phyloP scores from a whole-genome alignment of 2,797 vertebrate species.

The Pangasius larnaudii region DNA sequence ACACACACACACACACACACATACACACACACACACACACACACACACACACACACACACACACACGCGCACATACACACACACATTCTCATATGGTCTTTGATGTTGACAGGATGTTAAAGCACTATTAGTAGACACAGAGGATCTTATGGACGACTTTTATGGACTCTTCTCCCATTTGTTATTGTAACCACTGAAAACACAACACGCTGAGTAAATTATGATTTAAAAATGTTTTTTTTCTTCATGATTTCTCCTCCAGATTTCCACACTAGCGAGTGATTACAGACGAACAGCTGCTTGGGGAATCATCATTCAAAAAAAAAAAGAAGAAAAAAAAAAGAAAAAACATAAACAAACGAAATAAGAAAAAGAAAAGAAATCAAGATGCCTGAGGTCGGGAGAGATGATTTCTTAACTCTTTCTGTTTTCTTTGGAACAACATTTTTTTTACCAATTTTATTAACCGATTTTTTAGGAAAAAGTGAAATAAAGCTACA shows the following conservation, averaged over 20 bases:
- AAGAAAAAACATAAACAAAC: not conserved
- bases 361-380: not conserved
- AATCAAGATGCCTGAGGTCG: not conserved
- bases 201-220: slow-evolving; percentile 62
- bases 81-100: slow-evolving; percentile 53
- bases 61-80: slow-evolving; percentile 43
- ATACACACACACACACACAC: slow-evolving; percentile 25
- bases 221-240: slow-evolving; percentile 68
- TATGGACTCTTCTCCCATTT: slow-evolving; percentile 60
- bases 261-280: slow-evolving; percentile 33
- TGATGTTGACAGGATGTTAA: slow-evolving; percentile 68
- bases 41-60: slow-evolving; percentile 57
- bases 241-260: slow-evolving; percentile 55
- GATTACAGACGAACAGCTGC: slow-evolving; percentile 51
- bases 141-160: slow-evolving; percentile 52
- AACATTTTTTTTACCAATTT: no score
- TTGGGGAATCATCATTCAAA: slow-evolving; percentile 49
- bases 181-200: slow-evolving; percentile 60
- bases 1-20: slow-evolving; percentile 58
- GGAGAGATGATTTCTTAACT: not conserved
- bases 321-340: no score
- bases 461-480: not conserved
- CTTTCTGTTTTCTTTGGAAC: not conserved
- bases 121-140: slow-evolving; percentile 63
- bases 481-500: not conserved